Conservation (phyloP, 1,140 invertebrate species). For the Drosophila paulistorum region DNA sequence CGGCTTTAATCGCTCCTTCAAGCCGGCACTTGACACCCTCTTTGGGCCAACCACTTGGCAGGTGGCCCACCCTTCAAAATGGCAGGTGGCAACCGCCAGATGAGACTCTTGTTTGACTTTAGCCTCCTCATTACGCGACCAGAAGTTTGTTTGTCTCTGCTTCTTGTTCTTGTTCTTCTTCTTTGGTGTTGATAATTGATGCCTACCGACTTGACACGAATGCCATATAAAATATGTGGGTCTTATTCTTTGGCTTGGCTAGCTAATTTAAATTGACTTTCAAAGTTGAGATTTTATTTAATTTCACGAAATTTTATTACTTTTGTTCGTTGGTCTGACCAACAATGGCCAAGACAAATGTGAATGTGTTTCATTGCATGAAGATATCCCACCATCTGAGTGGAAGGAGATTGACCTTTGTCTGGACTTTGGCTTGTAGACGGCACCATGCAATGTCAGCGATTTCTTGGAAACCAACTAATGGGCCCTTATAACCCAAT, state of each 20-base stretch:
- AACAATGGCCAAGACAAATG: constrained; percentile 42
- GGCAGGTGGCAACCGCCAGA: constrained; percentile 31
- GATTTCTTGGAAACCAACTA: constrained; percentile 49
- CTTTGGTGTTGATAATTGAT: constrained; percentile 43
- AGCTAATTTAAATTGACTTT: constrained; percentile 53
- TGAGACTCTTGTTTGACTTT: constrained; percentile 56
- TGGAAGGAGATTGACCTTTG: constrained; percentile 17
- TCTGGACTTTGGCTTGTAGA: constrained; percentile 22
- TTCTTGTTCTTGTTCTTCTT: not conserved
- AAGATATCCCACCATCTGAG: too few species aligned
- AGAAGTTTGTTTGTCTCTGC: constrained; percentile 17
- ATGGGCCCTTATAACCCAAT: constrained; percentile 44
- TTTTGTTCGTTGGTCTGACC: not conserved
- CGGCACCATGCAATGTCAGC: constrained; percentile 54
- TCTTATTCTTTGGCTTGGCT: not conserved
- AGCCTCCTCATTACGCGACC: constrained; percentile 46
- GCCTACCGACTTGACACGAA: not conserved
- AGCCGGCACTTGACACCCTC: constrained; percentile 41
- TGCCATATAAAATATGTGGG: not conserved
- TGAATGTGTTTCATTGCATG: constrained; percentile 22
- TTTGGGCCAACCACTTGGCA: constrained; percentile 33
- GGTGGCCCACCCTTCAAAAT: constrained; percentile 25
- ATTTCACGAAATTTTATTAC: constrained; percentile 58
- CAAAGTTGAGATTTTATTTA: constrained; percentile 45
- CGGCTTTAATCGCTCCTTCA: constrained; percentile 41